Evolutionary conservation across 2,113 vertebrate species (phyloP).

Genomic region (Acanthisitta chloris): DNA sequence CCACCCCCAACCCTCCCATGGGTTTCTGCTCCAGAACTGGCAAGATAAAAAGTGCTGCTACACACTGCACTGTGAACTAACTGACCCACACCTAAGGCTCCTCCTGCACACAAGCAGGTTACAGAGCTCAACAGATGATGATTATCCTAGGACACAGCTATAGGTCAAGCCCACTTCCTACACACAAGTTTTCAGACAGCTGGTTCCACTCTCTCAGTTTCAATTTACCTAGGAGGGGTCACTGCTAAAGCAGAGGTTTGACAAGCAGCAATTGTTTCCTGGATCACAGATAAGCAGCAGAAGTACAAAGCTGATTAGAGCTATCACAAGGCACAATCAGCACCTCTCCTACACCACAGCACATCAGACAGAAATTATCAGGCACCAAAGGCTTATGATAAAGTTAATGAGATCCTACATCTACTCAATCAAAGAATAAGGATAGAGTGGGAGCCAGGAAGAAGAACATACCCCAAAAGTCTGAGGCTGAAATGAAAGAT

Average conservation of each 20-base stretch:
- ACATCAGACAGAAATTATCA: conserved; percentile 11
- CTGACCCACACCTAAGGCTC: not conserved
- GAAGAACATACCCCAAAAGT: not conserved
- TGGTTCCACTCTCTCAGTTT: not conserved
- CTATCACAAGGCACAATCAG: conserved; percentile 25
- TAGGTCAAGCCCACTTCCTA: not conserved
- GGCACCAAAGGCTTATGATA: not conserved
- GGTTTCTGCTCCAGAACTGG: not conserved
- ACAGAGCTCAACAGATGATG: not conserved
- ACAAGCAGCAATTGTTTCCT: not conserved
- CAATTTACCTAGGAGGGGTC: not conserved
- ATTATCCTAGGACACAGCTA: not conserved
- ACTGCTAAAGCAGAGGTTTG: not conserved
- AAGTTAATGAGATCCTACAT: not conserved
- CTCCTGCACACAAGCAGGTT: not conserved
- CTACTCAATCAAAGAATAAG: not conserved
- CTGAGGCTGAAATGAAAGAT: not conserved
- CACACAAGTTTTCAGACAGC: not conserved
- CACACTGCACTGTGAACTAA: not conserved
- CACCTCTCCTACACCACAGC: not conserved
- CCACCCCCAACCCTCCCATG: not conserved
- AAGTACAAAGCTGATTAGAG: not conserved
- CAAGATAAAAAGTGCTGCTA: not conserved
- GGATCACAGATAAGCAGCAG: not conserved
- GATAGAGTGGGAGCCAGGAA: not conserved